Base-by-base conservation (phyloP, 2,888 invertebrate genomes). In the Acanthosoma haemorrhoidale region DNA sequence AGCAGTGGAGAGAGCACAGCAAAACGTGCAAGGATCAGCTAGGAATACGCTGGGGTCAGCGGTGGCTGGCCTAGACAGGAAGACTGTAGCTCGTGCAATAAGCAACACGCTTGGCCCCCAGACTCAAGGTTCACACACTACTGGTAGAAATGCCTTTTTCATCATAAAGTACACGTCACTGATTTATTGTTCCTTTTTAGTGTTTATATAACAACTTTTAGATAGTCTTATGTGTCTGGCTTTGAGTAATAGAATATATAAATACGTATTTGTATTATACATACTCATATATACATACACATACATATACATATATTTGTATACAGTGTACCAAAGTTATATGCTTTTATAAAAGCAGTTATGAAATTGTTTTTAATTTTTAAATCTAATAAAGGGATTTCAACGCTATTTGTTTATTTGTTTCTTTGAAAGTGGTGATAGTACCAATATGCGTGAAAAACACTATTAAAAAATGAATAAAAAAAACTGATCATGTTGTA, bases 11-110 rank as follows among this genome's bases (percentile, higher is more conserved):
- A 80, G 76, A 78, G 78, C 66, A 77, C 80, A 67, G 79, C 81
- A 75, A 85, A 85, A 77, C 81, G 84, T 68, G 84, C 84, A 75
- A 80, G 84, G 76, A 84, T 82, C 77, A 85, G 85, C 85, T 86
- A 85, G 85, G 85, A 85, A 77, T 85, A 84, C 84, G 75, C 73
- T 69, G 73, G 75, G 75, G 75, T 75, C 74, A 74, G 75, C 70
- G 66, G 72, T 57, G 41, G 74, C 73, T 70, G 73, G 74, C 74
- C 75, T 31, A 32, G 68, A 63, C 63, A 70, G 38, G 68, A 71
- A 61, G 61, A 70, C 36, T 69, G 70, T 59, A 68, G 67, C 29
- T 67, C 69, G 15, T 72, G 67, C 66, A 71, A 66, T 36, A 71
- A 51, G 43, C 69, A 68, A 43, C 70, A 72, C 16, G n/a, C 72